A percentile compares a stretch with the other conserved stretches of the same genome.
Evolutionary conservation across 2,888 invertebrate genomes (phyloP).

Genomic region (Andricus quercusramuli): DNA sequence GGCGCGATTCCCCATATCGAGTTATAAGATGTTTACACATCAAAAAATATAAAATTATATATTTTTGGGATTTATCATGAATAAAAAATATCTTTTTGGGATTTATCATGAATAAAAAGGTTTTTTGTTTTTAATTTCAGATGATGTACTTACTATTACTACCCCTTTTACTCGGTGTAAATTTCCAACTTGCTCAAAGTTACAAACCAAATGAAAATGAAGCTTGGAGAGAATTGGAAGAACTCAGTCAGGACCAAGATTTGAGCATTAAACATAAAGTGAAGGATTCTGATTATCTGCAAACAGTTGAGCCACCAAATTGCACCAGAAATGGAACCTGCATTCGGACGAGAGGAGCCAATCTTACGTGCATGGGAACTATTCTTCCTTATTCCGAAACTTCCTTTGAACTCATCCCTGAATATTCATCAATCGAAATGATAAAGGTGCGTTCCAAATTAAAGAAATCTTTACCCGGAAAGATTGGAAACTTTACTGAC

Average conservation of each 20-base stretch:
- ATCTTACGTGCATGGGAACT: slow-evolving; percentile 87
- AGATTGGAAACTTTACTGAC: no score
- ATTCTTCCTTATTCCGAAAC: slow-evolving; percentile 89
- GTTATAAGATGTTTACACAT: no score
- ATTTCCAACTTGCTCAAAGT: slow-evolving; percentile 64
- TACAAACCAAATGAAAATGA: slow-evolving; percentile 62
- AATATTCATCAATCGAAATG: slow-evolving; percentile 83
- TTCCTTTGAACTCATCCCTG: slow-evolving; percentile 87
- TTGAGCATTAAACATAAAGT: slow-evolving; percentile 62
- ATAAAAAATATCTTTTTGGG: no score
- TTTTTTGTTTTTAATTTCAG: slow-evolving; percentile 54
- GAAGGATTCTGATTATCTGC: slow-evolving; percentile 69
- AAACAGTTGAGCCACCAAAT: slow-evolving; percentile 69
- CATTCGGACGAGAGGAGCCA: slow-evolving; percentile 81
- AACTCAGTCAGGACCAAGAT: slow-evolving; percentile 59
- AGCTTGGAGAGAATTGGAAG: slow-evolving; percentile 60
- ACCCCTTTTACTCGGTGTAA: slow-evolving; percentile 50
- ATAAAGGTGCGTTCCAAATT: slow-evolving; percentile 62
- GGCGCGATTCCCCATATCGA: no score
- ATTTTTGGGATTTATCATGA: no score
- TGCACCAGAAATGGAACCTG: slow-evolving; percentile 88
- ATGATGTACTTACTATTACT: slow-evolving; percentile 60
- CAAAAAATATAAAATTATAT: no score
- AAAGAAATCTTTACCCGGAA: slow-evolving; percentile 45
- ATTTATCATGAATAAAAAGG: no score